Evolutionary conservation across 2,113 vertebrate species (phyloP).

Genomic region (Synchiropus splendidus): DNA sequence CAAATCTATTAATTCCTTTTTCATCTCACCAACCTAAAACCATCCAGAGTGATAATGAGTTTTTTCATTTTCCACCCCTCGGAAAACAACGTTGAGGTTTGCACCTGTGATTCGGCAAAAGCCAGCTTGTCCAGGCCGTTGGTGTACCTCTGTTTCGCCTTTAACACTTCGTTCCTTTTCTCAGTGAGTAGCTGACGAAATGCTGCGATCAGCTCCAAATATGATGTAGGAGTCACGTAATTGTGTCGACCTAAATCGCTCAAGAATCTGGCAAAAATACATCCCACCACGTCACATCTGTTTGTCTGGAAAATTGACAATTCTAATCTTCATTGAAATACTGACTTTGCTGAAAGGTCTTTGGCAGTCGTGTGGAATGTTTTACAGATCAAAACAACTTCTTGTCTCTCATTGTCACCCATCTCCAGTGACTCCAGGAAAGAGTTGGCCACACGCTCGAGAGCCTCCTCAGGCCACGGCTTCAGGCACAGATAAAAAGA

Average conservation of each 20-base stretch:
- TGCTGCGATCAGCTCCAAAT: conserved; percentile 88
- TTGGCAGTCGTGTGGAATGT: conserved; percentile 86
- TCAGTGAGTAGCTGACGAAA: conserved; percentile 82
- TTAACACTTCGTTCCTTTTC: conserved; percentile 81
- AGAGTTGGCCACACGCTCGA: conserved; percentile 84
- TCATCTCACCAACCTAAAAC: conserved; percentile 89
- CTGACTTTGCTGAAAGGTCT: conserved; percentile 77
- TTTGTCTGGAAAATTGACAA: too few species aligned
- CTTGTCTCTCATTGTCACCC: conserved; percentile 71
- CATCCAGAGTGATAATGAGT: neutral
- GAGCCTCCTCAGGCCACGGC: conserved; percentile 95
- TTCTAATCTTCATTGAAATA: neutral
- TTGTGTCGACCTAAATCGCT: conserved; percentile 79
- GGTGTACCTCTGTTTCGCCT: conserved; percentile 80
- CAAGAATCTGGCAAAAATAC: conserved; percentile 70
- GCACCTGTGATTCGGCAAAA: conserved; percentile 95
- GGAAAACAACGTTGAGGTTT: neutral
- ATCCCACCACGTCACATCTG: too few species aligned
- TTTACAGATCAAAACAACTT: conserved; percentile 86
- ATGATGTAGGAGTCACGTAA: conserved; percentile 93
- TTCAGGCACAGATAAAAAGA: conserved; percentile 42
- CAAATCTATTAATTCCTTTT: conserved; percentile 78
- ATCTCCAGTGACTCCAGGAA: conserved; percentile 84
- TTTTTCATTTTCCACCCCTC: conserved; percentile 6
- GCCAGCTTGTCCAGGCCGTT: conserved; percentile 89